These are phyloP conservation scores for Enteromius afrohamiltoni DNA, from an alignment of 2,797 vertebrate species.

Conservation along the genomic window DNA sequence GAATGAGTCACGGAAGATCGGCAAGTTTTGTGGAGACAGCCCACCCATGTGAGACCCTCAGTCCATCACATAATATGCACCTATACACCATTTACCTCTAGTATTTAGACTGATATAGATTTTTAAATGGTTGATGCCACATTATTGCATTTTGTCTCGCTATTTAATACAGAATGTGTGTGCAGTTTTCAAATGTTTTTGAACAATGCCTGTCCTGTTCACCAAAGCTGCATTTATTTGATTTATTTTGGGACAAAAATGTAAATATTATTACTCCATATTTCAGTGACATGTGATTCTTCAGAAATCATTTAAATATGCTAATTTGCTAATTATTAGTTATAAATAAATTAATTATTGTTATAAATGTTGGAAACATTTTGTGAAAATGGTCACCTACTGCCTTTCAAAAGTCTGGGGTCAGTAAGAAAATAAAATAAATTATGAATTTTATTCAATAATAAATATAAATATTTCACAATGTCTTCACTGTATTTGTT, in stretches of 20 bases:
- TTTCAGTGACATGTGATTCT: neutral
- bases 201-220: neutral
- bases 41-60: slow-evolving; percentile 81
- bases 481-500: neutral
- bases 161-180: neutral
- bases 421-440: neutral
- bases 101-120: neutral
- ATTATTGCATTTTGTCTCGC: neutral
- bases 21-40: slow-evolving; percentile 86
- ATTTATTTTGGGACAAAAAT: neutral
- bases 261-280: neutral
- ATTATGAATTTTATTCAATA: neutral
- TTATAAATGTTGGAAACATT: neutral
- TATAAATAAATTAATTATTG: neutral
- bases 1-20: slow-evolving; percentile 81
- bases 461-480: neutral
- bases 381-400: neutral
- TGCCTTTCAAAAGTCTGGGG: neutral
- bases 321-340: neutral
- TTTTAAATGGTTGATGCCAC: neutral
- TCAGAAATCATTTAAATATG: neutral
- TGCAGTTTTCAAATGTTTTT: neutral
- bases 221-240: neutral
- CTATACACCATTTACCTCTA: neutral
- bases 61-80: slow-evolving; percentile 52